These are phyloP conservation scores for Argyrosomus japonicus DNA, from an alignment of 2,113 vertebrate species.

Conservation along the genomic window DNA sequence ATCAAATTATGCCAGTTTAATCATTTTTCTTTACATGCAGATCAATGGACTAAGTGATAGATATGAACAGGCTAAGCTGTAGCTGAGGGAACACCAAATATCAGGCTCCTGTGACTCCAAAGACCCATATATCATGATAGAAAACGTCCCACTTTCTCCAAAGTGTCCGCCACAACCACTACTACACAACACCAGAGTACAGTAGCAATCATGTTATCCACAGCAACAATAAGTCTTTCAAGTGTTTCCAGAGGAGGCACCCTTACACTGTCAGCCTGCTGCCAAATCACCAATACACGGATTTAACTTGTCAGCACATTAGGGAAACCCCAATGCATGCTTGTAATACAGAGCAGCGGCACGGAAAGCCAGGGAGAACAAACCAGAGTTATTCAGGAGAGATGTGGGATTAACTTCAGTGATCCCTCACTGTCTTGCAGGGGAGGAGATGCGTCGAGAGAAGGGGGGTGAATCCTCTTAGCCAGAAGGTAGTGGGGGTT, in stretches of 20 bases:
- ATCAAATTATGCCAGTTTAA: too few relatives aligned
- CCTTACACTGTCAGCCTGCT: not conserved
- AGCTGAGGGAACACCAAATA: not conserved
- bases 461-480: slow-evolving; percentile 70
- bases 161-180: not conserved
- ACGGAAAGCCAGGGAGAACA: slow-evolving; percentile 10
- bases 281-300: slow-evolving; percentile 54
- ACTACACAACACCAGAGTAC: not conserved
- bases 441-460: not conserved
- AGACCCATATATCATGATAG: not conserved
- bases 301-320: slow-evolving; percentile 54
- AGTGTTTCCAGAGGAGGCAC: slow-evolving; percentile 20
- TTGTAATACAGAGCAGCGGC: slow-evolving; percentile 28
- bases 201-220: slow-evolving; percentile 15
- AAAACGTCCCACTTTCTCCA: not conserved
- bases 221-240: slow-evolving; percentile 31
- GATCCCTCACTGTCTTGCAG: slow-evolving; percentile 53
- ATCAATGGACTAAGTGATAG: too few relatives aligned
- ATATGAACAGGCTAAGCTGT: too few relatives aligned
- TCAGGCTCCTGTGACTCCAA: not conserved
- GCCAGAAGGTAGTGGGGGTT: slow-evolving; percentile 51
- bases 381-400: slow-evolving; percentile 27
- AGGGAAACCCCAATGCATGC: slow-evolving; percentile 27
- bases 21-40: too few relatives aligned
- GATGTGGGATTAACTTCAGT: slow-evolving; percentile 65